Evolutionary conservation across 2,113 vertebrate genomes (phyloP).

Genomic region (Phrynocephalus versicolor): DNA sequence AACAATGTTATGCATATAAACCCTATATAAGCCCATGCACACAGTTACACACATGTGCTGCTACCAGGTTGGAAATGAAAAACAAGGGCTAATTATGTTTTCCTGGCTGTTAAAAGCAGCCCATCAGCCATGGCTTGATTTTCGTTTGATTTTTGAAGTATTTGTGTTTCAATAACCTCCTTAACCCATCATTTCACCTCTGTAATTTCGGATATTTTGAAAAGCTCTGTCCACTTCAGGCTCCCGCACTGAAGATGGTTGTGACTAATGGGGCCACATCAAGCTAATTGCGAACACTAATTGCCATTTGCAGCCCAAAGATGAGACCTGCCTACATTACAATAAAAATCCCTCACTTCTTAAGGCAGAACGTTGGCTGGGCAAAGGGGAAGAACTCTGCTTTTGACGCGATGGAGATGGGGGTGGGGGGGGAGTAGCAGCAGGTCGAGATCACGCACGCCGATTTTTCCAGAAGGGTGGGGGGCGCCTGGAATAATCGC

Average conservation of each 20-base stretch:
- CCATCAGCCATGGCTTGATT: slow-evolving; percentile 40
- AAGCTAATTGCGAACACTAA: slow-evolving; percentile 39
- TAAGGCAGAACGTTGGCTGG: slow-evolving; percentile 1
- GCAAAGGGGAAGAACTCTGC: too few species aligned
- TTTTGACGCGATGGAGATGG: neutral
- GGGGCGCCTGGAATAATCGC: too few species aligned
- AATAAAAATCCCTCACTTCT: slow-evolving; percentile 16
- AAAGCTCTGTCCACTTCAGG: slow-evolving; percentile 59
- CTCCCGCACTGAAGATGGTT: slow-evolving; percentile 31
- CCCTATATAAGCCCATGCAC: neutral
- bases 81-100: slow-evolving; percentile 36
- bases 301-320: slow-evolving; percentile 16
- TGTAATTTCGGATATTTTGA: slow-evolving; percentile 74
- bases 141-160: slow-evolving; percentile 64
- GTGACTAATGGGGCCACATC: slow-evolving; percentile 33
- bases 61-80: slow-evolving; percentile 21
- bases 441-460: neutral
- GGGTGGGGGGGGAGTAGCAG: neutral
- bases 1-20: neutral
- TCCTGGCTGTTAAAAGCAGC: neutral
- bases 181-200: slow-evolving; percentile 76
- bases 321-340: neutral
- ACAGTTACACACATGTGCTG: neutral
- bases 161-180: slow-evolving; percentile 75
- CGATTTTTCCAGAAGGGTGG: too few species aligned